These are phyloP conservation scores for Copsychus sechellarum DNA, from an alignment of 2,113 vertebrate species.

Conservation along the genomic window DNA sequence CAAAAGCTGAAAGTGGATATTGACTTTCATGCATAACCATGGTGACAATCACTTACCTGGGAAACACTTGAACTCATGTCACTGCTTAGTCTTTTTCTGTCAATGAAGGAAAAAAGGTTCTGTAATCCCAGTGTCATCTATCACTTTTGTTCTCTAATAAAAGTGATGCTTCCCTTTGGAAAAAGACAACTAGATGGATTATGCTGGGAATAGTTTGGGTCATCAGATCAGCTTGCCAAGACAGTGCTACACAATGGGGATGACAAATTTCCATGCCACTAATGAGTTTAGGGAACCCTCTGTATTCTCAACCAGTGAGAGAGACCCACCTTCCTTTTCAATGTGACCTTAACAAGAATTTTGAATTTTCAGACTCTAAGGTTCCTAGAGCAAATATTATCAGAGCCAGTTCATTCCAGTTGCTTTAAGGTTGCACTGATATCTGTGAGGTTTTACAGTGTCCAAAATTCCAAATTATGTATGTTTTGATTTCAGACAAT, in stretches of 20 bases:
- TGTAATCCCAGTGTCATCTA: not conserved
- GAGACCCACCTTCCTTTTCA: not conserved
- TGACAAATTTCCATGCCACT: not conserved
- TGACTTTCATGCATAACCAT: not conserved
- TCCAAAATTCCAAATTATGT: not conserved
- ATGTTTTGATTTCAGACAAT: not conserved
- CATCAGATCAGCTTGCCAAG: slow-evolving; percentile 11
- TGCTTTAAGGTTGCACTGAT: not conserved
- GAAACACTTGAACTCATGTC: slow-evolving; percentile 26
- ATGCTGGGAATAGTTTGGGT: not conserved
- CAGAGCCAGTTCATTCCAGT: not conserved
- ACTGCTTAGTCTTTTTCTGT: not conserved
- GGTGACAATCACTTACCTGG: not conserved
- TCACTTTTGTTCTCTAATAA: slow-evolving; percentile 10
- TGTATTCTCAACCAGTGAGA: slow-evolving; percentile 15
- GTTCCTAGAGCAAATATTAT: not conserved
- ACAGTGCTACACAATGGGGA: not conserved
- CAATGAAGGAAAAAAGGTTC: not conserved
- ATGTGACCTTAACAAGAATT: not conserved
- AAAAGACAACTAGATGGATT: slow-evolving; percentile 18
- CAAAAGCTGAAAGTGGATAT: not conserved
- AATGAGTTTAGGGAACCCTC: not conserved
- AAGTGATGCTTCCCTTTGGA: slow-evolving; percentile 9
- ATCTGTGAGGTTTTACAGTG: not conserved
- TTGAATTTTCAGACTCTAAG: not conserved